These are phyloP conservation scores for Picus viridis DNA, from an alignment of 2,797 vertebrate species.

Conservation along the genomic window DNA sequence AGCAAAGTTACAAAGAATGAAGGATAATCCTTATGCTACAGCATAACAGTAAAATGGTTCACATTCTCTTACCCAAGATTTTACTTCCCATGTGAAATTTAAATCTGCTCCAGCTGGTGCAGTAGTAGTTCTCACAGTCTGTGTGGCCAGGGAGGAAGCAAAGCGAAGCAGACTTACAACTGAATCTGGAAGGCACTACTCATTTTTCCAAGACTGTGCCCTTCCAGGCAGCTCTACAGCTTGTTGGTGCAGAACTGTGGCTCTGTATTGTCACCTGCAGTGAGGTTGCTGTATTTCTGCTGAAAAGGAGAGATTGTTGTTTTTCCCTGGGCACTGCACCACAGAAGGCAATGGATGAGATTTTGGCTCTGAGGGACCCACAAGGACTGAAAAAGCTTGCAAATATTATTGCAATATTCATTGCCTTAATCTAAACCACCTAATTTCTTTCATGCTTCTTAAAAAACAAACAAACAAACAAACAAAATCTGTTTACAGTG, in stretches of 20 bases:
- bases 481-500: neutral
- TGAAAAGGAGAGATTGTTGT: neutral
- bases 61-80: neutral
- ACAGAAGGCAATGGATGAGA: neutral
- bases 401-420: neutral
- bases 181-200: neutral
- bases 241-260: neutral
- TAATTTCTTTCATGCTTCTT: neutral
- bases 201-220: neutral
- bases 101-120: slow-evolving; percentile 26
- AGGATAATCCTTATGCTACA: neutral
- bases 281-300: neutral
- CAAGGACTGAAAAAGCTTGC: neutral
- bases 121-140: neutral
- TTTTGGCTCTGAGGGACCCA: neutral
- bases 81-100: neutral
- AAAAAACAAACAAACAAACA: neutral
- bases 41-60: neutral
- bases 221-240: neutral
- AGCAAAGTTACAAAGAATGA: neutral
- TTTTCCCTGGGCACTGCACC: neutral
- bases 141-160: neutral
- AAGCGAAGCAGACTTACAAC: neutral
- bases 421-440: neutral
- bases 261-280: neutral